phyloP scores from a whole-genome alignment of 2,888 invertebrate species.

The Dimorphilus gyrociliatus region DNA sequence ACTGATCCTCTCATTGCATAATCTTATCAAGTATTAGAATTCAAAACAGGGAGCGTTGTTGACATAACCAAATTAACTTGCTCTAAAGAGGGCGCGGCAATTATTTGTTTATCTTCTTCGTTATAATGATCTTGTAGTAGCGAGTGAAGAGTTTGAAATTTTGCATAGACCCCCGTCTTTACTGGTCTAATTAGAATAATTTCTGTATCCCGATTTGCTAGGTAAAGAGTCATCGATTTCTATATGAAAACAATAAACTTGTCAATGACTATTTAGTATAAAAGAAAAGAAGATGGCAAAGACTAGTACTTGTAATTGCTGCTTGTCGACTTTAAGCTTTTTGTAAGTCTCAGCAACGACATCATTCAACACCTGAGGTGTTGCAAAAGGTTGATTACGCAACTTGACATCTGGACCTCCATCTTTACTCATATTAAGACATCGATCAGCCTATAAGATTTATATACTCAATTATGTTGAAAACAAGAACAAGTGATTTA shows the following conservation, averaged over 20 bases:
- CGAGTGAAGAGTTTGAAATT: conserved; percentile 62
- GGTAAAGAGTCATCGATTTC: conserved; percentile 77
- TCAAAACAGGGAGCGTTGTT: too few relatives aligned
- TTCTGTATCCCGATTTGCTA: conserved; percentile 90
- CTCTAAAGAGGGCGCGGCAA: conserved; percentile 79
- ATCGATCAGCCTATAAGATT: conserved; percentile 27
- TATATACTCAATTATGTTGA: background rate
- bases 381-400: conserved; percentile 48
- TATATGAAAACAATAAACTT: too few relatives aligned
- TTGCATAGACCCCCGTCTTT: conserved; percentile 55
- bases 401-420: conserved; percentile 27
- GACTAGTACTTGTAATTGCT: too few relatives aligned
- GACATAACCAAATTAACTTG: conserved; percentile 74
- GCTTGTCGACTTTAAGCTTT: conserved; percentile 59
- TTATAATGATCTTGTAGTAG: conserved; percentile 57
- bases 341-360: conserved; percentile 60
- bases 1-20: too few relatives aligned
- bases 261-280: too few relatives aligned
- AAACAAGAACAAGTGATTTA: background rate
- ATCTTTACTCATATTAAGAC: conserved; percentile 29
- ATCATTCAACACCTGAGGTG: conserved; percentile 54
- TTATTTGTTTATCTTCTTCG: conserved; percentile 53
- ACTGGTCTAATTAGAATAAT: conserved; percentile 88
- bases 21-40: too few relatives aligned
- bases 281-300: too few relatives aligned